A percentile compares a stretch with the other conserved stretches of the same genome.
Evolutionary conservation across 2,797 vertebrate genomes (phyloP).

Genomic region (Phalanger gymnotis): DNA sequence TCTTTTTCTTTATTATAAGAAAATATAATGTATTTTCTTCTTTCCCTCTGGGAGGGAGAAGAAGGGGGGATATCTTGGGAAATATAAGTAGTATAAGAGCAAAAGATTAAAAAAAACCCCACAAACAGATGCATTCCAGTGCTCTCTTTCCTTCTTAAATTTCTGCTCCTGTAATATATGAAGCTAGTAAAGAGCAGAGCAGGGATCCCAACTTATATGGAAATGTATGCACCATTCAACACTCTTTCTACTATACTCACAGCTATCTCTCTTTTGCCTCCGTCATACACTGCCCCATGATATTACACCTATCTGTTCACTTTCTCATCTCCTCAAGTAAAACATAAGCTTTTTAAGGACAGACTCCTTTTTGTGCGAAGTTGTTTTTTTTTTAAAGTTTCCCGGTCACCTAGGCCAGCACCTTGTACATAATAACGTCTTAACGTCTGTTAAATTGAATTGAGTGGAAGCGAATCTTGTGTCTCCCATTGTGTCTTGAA

Average conservation of each 20-base stretch:
- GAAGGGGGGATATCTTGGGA: not conserved
- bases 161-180: not conserved
- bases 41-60: not conserved
- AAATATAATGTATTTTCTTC: not conserved
- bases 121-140: not conserved
- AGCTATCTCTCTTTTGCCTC: not conserved
- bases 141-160: not conserved
- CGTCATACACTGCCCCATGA: not conserved
- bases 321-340: not conserved
- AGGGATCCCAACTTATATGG: not conserved
- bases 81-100: not conserved
- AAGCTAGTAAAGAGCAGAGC: not conserved
- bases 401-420: not conserved
- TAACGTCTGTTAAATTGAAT: not conserved
- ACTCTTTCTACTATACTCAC: not conserved
- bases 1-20: not conserved
- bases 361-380: not conserved
- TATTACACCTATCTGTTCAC: not conserved
- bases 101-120: not conserved
- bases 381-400: not conserved
- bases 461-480: not conserved
- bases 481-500: not conserved
- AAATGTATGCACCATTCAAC: not conserved
- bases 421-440: not conserved
- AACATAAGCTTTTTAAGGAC: not conserved